phyloP scores from a whole-genome alignment of 2,888 invertebrate species.

The Terebella lapidaria region DNA sequence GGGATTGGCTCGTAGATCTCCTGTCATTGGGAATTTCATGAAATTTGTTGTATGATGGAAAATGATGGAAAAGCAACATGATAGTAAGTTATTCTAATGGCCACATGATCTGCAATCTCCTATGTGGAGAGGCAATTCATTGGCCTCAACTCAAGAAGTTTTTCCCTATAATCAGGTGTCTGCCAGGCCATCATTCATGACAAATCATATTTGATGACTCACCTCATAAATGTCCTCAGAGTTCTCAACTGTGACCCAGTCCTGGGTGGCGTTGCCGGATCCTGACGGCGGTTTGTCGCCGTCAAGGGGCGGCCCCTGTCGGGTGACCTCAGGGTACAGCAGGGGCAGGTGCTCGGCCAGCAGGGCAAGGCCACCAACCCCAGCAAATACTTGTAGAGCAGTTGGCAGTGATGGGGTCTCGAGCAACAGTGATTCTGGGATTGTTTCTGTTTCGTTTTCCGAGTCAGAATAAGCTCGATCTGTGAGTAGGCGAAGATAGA shows the following conservation, averaged over 20 bases:
- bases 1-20: slow-evolving; percentile 22
- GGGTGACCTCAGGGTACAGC: slow-evolving; percentile 74
- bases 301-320: slow-evolving; percentile 43
- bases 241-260: slow-evolving; percentile 61
- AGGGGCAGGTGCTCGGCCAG: slow-evolving; percentile 84
- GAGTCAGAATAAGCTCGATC: background rate
- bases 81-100: too few relatives aligned
- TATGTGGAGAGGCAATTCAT: too few relatives aligned
- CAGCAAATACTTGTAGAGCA: slow-evolving; percentile 81
- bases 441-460: slow-evolving; percentile 22
- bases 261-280: slow-evolving; percentile 32
- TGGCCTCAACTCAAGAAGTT: too few relatives aligned
- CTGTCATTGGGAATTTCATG: too few relatives aligned
- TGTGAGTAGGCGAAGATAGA: too few relatives aligned
- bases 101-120: too few relatives aligned
- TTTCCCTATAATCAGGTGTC: too few relatives aligned
- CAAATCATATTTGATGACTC: background rate
- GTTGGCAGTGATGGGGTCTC: slow-evolving; percentile 49
- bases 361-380: slow-evolving; percentile 80
- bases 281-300: slow-evolving; percentile 15
- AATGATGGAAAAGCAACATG: too few relatives aligned
- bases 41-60: too few relatives aligned
- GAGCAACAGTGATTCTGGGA: slow-evolving; percentile 38
- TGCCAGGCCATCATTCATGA: too few relatives aligned
- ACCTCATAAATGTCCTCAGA: slow-evolving; percentile 57